phyloP scores from a whole-genome alignment of 2,113 vertebrate species.

The Protobothrops mucrosquamatus region DNA sequence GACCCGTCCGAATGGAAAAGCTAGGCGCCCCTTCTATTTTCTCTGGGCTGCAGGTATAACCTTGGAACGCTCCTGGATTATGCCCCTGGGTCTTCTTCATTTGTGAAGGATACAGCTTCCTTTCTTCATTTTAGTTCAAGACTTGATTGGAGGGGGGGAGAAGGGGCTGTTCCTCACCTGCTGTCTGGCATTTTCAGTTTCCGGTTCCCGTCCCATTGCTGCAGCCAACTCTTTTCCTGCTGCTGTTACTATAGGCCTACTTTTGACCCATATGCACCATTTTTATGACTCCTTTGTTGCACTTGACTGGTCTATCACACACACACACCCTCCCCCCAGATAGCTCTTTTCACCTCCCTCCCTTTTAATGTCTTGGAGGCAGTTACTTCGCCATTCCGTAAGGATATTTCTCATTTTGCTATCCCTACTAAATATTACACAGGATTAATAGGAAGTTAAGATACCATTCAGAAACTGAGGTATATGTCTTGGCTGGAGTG shows the following conservation, averaged over 20 bases:
- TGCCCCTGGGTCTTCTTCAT: not conserved
- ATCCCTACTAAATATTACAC: not conserved
- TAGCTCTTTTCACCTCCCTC: not conserved
- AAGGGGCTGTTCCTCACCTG: not conserved
- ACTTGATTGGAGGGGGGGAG: not conserved
- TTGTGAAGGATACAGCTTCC: not conserved
- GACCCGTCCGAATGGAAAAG: not conserved
- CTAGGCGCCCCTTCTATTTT: not conserved
- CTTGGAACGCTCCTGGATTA: not conserved
- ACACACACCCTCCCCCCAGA: rapidly evolving
- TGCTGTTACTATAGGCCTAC: not conserved
- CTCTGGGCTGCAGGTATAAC: not conserved
- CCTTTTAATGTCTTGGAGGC: not conserved
- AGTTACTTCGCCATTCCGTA: not conserved
- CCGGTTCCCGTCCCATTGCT: not conserved
- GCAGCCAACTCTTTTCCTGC: not conserved
- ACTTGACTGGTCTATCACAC: not conserved
- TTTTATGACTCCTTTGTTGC: not conserved
- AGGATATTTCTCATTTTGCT: not conserved
- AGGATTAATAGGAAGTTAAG: not conserved
- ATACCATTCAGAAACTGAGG: not conserved
- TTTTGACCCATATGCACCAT: not conserved
- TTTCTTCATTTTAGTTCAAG: not conserved
- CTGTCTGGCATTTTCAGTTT: not conserved
- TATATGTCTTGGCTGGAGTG: not conserved